Conservation (phyloP, 2,888 invertebrate species). For the Alcis repandata region DNA sequence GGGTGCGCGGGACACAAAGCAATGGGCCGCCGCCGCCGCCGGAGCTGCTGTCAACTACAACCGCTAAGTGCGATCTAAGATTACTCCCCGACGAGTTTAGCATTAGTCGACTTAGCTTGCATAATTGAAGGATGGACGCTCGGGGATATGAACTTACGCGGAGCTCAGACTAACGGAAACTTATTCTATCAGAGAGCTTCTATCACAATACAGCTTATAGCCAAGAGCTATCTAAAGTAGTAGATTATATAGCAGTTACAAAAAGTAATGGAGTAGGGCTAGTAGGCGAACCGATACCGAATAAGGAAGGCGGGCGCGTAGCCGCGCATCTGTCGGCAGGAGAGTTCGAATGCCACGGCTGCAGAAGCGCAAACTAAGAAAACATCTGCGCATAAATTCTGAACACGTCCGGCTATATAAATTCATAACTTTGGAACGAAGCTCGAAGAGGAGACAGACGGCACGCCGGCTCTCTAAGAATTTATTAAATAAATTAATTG, state of each 20-base stretch:
- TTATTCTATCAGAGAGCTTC: slow-evolving; percentile 12
- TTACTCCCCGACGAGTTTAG: slow-evolving; percentile 62
- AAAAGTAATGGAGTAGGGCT: slow-evolving; percentile 27
- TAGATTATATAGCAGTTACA: neutral
- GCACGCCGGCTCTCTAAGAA: slow-evolving; percentile 71
- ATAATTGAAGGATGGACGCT: slow-evolving; percentile 47
- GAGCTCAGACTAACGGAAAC: slow-evolving; percentile 19
- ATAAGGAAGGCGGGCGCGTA: slow-evolving; percentile 46
- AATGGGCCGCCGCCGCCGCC: slow-evolving; percentile 61
- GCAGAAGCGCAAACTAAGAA: slow-evolving; percentile 69
- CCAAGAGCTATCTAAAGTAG: neutral
- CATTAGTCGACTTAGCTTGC: slow-evolving; percentile 47
- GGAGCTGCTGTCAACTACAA: slow-evolving; percentile 72
- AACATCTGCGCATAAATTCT: slow-evolving; percentile 78
- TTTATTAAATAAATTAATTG: slow-evolving; percentile 84
- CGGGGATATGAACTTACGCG: slow-evolving; percentile 41
- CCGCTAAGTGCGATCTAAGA: slow-evolving; percentile 66
- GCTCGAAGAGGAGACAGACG: slow-evolving; percentile 69
- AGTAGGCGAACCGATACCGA: slow-evolving; percentile 25
- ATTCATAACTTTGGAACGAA: slow-evolving; percentile 79
- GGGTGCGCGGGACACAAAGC: slow-evolving; percentile 70
- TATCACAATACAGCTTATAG: slow-evolving; percentile 4
- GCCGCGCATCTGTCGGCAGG: slow-evolving; percentile 58
- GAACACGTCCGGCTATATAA: slow-evolving; percentile 81
- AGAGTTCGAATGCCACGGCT: slow-evolving; percentile 59